Conservation (phyloP, 2,888 invertebrate genomes). For the Lamellibrachia columna region DNA sequence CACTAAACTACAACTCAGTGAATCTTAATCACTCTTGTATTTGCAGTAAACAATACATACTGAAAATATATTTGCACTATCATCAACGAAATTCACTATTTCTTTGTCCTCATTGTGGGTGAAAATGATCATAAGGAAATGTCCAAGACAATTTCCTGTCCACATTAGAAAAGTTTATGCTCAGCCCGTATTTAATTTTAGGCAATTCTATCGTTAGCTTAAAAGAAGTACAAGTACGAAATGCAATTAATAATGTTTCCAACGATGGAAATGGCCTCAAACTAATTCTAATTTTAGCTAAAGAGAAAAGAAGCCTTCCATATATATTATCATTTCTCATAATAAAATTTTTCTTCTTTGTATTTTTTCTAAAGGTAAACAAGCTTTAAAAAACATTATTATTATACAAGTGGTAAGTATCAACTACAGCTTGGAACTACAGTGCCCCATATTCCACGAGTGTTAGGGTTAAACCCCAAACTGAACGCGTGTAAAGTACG, state of each 20-base stretch:
- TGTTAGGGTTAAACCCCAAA: neutral
- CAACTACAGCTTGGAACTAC: neutral
- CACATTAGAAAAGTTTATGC: neutral
- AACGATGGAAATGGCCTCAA: neutral
- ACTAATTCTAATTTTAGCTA: neutral
- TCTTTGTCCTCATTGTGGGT: too few relatives aligned
- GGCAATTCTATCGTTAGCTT: neutral
- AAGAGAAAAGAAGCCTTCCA: neutral
- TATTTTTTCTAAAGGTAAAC: neutral
- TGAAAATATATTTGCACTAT: too few relatives aligned
- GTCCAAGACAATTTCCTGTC: neutral
- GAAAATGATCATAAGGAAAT: too few relatives aligned
- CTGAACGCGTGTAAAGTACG: neutral
- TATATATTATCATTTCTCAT: neutral
- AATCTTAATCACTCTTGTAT: too few relatives aligned
- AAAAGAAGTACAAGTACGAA: neutral
- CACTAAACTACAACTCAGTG: too few relatives aligned
- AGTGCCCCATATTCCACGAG: neutral
- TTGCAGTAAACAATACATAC: too few relatives aligned
- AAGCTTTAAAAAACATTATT: neutral
- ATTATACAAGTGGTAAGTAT: neutral
- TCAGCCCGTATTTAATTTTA: neutral
- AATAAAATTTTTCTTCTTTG: neutral
- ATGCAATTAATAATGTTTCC: neutral
- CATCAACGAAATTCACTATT: too few relatives aligned